Conservation (phyloP, 1,140 invertebrate genomes). For the Aplysia californica region DNA sequence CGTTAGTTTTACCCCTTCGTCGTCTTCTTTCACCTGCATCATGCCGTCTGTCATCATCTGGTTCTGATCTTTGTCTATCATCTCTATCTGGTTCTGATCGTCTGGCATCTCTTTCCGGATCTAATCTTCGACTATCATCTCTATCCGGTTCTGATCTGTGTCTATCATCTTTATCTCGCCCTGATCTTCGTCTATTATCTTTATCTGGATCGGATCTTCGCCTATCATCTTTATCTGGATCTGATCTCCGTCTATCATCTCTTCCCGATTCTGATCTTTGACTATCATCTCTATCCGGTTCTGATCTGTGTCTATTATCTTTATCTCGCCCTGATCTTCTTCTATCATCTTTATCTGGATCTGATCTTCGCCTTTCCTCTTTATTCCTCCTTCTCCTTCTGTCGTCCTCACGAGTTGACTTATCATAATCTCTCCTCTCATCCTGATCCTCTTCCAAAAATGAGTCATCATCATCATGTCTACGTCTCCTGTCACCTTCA, state of each 20-base stretch:
- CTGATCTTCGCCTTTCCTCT: neutral
- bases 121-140: too few relatives aligned
- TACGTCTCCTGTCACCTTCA: too few relatives aligned
- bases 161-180: neutral
- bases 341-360: neutral
- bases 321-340: too few relatives aligned
- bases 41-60: neutral
- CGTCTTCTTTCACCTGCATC: neutral
- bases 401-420: neutral
- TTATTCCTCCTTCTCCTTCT: neutral
- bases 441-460: too few relatives aligned
- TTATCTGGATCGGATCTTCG: neutral
- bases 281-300: neutral
- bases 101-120: neutral
- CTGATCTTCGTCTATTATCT: neutral
- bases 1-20: neutral
- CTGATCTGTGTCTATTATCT: too few relatives aligned
- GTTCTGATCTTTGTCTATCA: neutral
- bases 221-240: neutral
- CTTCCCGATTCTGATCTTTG: neutral
- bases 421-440: neutral
- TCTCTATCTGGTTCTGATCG: neutral
- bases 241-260: neutral
- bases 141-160: neutral
- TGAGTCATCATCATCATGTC: too few relatives aligned